Conservation (phyloP, 2,888 invertebrate genomes). For the Pasiphila rectangulata region DNA sequence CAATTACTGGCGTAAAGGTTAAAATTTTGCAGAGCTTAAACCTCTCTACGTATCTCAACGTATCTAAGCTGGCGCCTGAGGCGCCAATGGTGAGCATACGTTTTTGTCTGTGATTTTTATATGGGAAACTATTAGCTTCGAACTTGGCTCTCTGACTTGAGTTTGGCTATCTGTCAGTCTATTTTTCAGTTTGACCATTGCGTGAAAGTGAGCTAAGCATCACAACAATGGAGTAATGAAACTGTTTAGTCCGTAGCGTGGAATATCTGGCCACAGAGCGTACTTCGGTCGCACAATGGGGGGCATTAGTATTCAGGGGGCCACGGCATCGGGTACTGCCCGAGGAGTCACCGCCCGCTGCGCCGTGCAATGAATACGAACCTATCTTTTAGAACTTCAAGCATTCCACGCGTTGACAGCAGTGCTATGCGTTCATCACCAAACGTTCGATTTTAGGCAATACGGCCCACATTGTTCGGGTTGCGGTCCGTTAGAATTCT, state of each 20-base stretch:
- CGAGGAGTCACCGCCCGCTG: slow-evolving; percentile 73
- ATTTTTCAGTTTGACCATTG: slow-evolving; percentile 29
- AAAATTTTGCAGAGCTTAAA: no score
- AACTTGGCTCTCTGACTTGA: background rate
- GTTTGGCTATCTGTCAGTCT: background rate
- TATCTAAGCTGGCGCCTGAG: no score
- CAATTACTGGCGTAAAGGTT: slow-evolving; percentile 18
- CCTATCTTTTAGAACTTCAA: slow-evolving; percentile 47
- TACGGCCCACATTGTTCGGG: slow-evolving; percentile 64
- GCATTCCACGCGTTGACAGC: slow-evolving; percentile 59
- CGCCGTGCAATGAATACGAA: slow-evolving; percentile 68
- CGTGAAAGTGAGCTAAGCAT: slow-evolving; percentile 70
- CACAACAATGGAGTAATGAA: slow-evolving; percentile 71
- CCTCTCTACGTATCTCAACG: no score
- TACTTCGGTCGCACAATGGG: slow-evolving; percentile 54
- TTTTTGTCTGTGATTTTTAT: no score
- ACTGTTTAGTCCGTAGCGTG: slow-evolving; percentile 56
- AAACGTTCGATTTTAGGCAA: slow-evolving; percentile 63
- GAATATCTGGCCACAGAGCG: slow-evolving; percentile 44
- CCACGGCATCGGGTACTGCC: slow-evolving; percentile 63
- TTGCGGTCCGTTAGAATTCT: slow-evolving; percentile 63
- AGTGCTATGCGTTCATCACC: slow-evolving; percentile 55
- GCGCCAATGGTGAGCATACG: no score
- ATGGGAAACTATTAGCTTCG: no score
- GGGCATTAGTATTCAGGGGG: slow-evolving; percentile 71